These are phyloP conservation scores for Byasa hedistus DNA, from an alignment of 2,888 invertebrate genomes.

Conservation along the genomic window DNA sequence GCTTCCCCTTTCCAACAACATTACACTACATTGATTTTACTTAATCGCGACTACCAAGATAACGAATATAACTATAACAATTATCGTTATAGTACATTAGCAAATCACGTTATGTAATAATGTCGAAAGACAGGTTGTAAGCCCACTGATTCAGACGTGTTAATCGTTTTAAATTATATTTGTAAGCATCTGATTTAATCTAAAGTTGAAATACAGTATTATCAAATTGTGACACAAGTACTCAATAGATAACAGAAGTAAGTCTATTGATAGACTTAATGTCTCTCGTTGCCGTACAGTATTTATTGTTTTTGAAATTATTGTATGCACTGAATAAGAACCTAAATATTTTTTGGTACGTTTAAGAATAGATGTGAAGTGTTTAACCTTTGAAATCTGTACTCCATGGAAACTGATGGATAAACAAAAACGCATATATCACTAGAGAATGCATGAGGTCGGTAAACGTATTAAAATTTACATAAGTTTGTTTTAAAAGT, in stretches of 20 bases:
- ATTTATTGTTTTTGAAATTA: too few species aligned
- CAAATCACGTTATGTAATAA: slow-evolving; percentile 33
- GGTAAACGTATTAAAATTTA: slow-evolving; percentile 9
- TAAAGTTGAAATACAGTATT: too few species aligned
- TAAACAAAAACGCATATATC: slow-evolving; percentile 3
- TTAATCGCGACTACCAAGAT: slow-evolving; percentile 12
- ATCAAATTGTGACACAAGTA: too few species aligned
- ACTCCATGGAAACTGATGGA: neutral
- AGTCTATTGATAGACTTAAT: too few species aligned
- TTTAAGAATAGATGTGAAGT: neutral
- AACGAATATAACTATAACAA: slow-evolving; percentile 33
- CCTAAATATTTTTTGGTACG: too few species aligned
- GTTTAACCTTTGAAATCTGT: neutral
- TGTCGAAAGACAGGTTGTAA: slow-evolving; percentile 26
- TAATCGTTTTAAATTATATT: slow-evolving; percentile 16
- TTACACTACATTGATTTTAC: slow-evolving; percentile 25
- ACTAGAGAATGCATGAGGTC: slow-evolving; percentile 12
- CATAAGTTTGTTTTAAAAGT: slow-evolving; percentile 5
- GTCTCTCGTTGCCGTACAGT: too few species aligned
- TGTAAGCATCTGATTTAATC: too few species aligned
- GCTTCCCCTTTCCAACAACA: neutral
- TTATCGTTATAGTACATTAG: slow-evolving; percentile 32
- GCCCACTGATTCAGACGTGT: slow-evolving; percentile 22
- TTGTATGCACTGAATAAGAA: too few species aligned
- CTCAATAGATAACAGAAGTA: too few species aligned